Conservation (phyloP, 37 sponge, comb jelly and placozoan genomes). For the Crambe crambe region DNA sequence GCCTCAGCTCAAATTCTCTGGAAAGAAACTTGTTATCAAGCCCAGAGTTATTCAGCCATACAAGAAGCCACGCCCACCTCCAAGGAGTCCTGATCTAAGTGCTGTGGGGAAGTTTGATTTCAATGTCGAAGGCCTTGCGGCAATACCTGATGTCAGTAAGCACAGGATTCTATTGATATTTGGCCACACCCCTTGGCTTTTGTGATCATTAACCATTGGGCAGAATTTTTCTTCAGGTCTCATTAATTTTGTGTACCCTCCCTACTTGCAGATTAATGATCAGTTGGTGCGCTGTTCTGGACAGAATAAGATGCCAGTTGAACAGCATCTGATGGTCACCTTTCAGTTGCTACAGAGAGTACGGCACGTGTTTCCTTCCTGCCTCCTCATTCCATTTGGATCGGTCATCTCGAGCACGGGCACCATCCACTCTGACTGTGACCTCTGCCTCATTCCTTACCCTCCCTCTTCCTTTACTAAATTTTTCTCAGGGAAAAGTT, state of each 20-base stretch:
- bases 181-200: too few relatives aligned
- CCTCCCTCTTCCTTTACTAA: neutral
- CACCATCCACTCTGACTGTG: constrained; percentile 57
- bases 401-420: constrained; percentile 50
- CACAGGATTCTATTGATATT: too few relatives aligned
- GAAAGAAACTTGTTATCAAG: constrained; percentile 36
- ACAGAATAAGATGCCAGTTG: neutral
- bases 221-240: too few relatives aligned
- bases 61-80: neutral
- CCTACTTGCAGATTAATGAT: constrained; percentile 12
- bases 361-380: constrained; percentile 17
- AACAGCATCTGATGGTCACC: constrained; percentile 5
- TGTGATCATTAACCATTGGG: too few relatives aligned
- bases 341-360: constrained; percentile 7
- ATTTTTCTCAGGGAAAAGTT: neutral
- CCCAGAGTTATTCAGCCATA: constrained; percentile 12
- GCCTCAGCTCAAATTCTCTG: constrained; percentile 15
- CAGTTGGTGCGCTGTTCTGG: constrained; percentile 30
- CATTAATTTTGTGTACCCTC: neutral
- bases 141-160: too few relatives aligned
- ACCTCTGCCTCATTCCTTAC: constrained; percentile 47
- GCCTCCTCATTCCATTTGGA: constrained; percentile 56
- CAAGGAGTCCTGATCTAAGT: too few relatives aligned
- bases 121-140: too few relatives aligned
- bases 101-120: too few relatives aligned